Percentiles rank a stretch among this genome's conserved stretches.
phyloP scores from a whole-genome alignment of 2,113 vertebrate species.

The Cynocephalus volans region DNA sequence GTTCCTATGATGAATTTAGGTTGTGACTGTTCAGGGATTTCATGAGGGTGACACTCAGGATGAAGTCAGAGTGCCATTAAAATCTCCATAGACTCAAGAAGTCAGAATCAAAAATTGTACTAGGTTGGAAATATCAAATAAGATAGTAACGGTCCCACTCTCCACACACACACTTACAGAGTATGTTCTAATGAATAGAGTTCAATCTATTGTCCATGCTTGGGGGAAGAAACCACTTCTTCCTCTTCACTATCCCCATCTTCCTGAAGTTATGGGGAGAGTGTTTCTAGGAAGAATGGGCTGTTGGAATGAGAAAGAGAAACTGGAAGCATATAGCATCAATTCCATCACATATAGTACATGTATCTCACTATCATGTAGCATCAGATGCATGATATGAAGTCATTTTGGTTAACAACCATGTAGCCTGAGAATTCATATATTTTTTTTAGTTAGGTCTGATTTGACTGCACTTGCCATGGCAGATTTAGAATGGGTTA shows the following conservation, averaged over 20 bases:
- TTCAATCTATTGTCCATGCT: not conserved
- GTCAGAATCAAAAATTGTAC: not conserved
- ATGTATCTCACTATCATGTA: not conserved
- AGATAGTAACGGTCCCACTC: not conserved
- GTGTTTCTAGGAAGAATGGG: not conserved
- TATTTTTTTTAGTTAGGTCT: not conserved
- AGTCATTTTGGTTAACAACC: not conserved
- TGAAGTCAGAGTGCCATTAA: not conserved
- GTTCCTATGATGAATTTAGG: not conserved
- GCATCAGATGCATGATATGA: not conserved
- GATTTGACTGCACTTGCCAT: not conserved
- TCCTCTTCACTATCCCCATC: not conserved
- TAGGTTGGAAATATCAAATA: not conserved
- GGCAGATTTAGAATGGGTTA: not conserved
- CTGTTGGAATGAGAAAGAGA: not conserved
- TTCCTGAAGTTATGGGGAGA: not conserved
- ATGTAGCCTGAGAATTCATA: not conserved
- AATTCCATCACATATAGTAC: not conserved
- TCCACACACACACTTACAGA: not conserved
- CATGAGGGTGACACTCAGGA: not conserved
- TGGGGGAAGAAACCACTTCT: not conserved
- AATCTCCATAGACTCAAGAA: not conserved
- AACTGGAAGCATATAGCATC: not conserved
- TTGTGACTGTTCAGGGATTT: not conserved
- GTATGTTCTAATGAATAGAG: not conserved